Percentiles rank a stretch among this genome's conserved stretches.
phyloP scores from a whole-genome alignment of 2,888 invertebrate genomes.

The Panopea generosa region DNA sequence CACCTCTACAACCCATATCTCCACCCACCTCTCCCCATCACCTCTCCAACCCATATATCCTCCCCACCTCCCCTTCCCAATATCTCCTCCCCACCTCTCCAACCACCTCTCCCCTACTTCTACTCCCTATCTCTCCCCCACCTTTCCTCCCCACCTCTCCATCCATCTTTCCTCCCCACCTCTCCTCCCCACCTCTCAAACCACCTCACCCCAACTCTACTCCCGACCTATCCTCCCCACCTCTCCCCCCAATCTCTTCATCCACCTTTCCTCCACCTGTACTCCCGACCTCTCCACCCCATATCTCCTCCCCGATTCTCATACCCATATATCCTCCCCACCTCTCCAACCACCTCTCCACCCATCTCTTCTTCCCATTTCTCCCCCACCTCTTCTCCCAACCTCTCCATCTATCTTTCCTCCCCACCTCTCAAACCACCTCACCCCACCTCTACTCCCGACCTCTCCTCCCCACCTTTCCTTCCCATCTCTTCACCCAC shows the following conservation, averaged over 20 bases:
- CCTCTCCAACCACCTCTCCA: neutral
- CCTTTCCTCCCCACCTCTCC: no score
- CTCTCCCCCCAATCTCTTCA: conserved; percentile 8
- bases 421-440: no score
- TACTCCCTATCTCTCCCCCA: neutral
- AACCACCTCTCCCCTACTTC: neutral
- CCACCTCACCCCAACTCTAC: conserved; percentile 2
- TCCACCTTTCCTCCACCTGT: conserved; percentile 1
- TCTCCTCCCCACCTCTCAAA: no score
- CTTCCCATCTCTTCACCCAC: no score
- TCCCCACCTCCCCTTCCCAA: neutral
- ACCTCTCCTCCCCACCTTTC: no score
- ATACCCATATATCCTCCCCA: neutral
- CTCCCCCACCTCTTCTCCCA: conserved; percentile 11
- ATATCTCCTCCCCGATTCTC: neutral
- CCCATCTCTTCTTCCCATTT: conserved; percentile 5
- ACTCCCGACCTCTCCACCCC: neutral
- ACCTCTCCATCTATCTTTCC: neutral
- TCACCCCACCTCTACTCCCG: no score
- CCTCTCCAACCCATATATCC: neutral
- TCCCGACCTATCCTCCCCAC: neutral
- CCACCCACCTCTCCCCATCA: neutral
- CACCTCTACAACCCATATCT: no score
- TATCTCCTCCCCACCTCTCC: neutral
- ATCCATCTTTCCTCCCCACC: no score